phyloP scores from a whole-genome alignment of 2,888 invertebrate species.

The Leptopterna dolabrata region DNA sequence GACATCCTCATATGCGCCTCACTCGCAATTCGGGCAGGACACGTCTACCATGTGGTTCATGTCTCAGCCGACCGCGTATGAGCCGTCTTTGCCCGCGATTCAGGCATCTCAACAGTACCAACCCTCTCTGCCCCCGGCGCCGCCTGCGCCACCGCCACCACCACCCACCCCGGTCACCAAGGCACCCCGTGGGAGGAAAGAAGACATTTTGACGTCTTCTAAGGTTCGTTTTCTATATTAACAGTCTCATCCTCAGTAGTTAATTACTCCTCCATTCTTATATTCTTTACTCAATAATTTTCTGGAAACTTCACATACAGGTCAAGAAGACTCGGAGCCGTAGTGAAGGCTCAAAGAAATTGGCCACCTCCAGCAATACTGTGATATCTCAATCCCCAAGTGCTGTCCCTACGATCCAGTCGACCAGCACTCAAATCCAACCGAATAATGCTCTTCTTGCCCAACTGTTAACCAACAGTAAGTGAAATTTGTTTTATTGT shows the following conservation, averaged over 20 bases:
- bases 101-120: background rate
- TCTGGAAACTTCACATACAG: background rate
- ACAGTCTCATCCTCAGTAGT: no score
- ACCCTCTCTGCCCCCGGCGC: background rate
- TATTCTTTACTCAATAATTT: no score
- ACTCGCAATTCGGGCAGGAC: background rate
- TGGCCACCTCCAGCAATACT: conserved; percentile 4
- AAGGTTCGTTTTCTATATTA: conserved; percentile 14
- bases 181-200: background rate
- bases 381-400: background rate
- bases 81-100: background rate
- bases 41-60: conserved; percentile 19
- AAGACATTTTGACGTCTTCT: background rate
- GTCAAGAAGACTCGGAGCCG: conserved; percentile 33
- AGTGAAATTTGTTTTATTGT: conserved; percentile 65
- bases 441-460: conserved; percentile 76
- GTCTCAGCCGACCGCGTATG: background rate
- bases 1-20: conserved; percentile 52
- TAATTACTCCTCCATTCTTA: background rate
- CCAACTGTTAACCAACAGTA: conserved; percentile 82
- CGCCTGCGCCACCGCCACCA: background rate
- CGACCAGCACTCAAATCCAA: conserved; percentile 34
- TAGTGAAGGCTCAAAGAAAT: conserved; percentile 36
- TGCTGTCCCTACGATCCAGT: conserved; percentile 30
- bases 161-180: conserved; percentile 1